Evolutionary conservation across 2,888 invertebrate genomes (phyloP).

Genomic region (Conops quadrifasciatus): DNA sequence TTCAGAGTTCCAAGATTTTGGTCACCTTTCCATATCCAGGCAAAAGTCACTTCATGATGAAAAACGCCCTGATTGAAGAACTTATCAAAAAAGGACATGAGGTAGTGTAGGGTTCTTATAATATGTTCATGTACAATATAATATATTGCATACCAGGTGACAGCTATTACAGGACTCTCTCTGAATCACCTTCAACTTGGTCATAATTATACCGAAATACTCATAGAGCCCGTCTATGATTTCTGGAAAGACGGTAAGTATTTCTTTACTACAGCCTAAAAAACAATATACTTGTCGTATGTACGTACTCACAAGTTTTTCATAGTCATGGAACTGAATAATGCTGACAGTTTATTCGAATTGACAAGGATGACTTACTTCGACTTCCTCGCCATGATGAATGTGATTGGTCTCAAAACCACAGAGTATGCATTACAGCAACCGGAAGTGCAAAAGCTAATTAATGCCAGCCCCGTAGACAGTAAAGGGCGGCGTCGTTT

Average conservation of each 20-base stretch:
- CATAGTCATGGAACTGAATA: conserved; percentile 55
- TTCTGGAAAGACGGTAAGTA: conserved; percentile 57
- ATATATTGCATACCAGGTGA: conserved; percentile 47
- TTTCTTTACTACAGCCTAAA: not conserved
- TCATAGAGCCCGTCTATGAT: conserved; percentile 61
- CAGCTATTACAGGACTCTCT: conserved; percentile 55
- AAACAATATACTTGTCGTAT: not conserved
- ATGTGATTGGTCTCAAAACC: conserved; percentile 55
- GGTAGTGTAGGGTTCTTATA: conserved; percentile 46
- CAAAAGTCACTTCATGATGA: conserved; percentile 67
- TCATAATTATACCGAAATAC: conserved; percentile 60
- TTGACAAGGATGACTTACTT: conserved; percentile 52
- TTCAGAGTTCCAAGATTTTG: conserved; percentile 61
- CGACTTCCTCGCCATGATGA: conserved; percentile 56
- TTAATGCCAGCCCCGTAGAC: conserved; percentile 50
- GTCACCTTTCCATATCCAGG: conserved; percentile 65
- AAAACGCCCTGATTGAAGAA: conserved; percentile 63
- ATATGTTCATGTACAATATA: too few relatives aligned
- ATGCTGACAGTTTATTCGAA: conserved; percentile 56
- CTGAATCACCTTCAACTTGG: conserved; percentile 52
- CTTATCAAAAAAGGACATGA: conserved; percentile 66
- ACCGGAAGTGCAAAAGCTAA: conserved; percentile 56
- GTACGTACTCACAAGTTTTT: not conserved
- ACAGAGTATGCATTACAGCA: conserved; percentile 60
- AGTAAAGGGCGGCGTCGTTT: conserved; percentile 52